Conservation (phyloP, 2,797 vertebrate species). For the Somateria mollissima region DNA sequence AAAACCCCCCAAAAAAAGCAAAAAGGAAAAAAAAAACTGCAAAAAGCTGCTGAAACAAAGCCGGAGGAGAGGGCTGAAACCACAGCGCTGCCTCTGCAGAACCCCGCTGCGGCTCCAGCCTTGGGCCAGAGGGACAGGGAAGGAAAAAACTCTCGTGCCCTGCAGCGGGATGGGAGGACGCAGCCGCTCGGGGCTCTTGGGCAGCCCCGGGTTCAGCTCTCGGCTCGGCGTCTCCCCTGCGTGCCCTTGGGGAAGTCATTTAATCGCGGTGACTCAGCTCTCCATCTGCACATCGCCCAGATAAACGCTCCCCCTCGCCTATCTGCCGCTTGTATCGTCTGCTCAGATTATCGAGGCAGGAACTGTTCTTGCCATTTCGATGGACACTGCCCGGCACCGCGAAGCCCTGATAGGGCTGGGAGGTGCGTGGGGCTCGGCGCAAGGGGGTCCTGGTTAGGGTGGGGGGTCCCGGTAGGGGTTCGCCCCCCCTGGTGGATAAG, state of each 20-base stretch:
- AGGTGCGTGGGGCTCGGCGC: rapidly evolving
- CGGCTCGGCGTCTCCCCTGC: constrained; percentile 3
- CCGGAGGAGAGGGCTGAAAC: background rate
- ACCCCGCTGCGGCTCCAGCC: background rate
- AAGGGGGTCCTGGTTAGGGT: background rate
- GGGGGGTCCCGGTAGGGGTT: background rate
- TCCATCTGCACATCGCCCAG: constrained; percentile 22
- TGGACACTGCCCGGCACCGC: background rate
- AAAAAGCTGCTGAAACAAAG: background rate
- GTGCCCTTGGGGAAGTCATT: constrained; percentile 40
- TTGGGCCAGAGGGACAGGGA: rapidly evolving
- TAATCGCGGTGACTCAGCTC: constrained; percentile 50
- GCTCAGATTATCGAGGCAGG: background rate
- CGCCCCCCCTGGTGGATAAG: background rate
- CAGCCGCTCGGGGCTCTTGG: background rate
- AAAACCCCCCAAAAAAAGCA: background rate
- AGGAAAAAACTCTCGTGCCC: background rate
- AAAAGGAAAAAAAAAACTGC: background rate
- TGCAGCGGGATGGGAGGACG: rapidly evolving
- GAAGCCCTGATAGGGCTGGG: background rate
- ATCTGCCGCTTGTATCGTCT: background rate
- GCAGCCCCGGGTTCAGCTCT: background rate
- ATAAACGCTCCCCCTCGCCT: constrained; percentile 25
- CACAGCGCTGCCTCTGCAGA: background rate
- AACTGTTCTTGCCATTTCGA: background rate